Percentiles rank a stretch among this genome's conserved stretches.
phyloP scores from a whole-genome alignment of 2,797 vertebrate species.

The Malurus splendens region DNA sequence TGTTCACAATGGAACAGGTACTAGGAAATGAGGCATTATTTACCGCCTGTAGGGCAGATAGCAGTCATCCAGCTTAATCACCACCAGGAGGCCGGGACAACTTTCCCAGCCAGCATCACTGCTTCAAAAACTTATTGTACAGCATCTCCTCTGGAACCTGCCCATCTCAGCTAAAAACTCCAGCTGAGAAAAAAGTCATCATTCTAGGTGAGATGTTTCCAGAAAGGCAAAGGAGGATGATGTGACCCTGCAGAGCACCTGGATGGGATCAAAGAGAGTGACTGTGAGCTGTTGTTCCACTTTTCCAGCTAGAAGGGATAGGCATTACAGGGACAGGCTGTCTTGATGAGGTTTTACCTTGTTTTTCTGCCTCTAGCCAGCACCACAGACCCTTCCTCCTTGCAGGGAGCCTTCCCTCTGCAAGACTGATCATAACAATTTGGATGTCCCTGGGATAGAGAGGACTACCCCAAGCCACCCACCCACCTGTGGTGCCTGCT shows the following conservation, averaged over 20 bases:
- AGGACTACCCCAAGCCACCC: rapidly evolving
- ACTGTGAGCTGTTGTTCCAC: background rate
- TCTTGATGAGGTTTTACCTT: rapidly evolving
- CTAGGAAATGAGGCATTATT: background rate
- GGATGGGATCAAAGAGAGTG: background rate
- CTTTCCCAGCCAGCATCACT: background rate
- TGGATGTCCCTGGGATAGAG: background rate
- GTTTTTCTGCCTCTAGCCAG: background rate
- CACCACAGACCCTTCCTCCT: background rate
- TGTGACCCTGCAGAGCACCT: background rate
- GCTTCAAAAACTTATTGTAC: background rate
- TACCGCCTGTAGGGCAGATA: background rate
- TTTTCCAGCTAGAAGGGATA: background rate
- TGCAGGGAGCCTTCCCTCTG: rapidly evolving
- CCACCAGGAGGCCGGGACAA: background rate
- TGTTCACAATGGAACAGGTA: background rate
- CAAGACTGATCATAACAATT: background rate
- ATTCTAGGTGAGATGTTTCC: background rate
- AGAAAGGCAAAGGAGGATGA: background rate
- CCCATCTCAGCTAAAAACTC: background rate
- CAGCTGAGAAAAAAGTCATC: background rate
- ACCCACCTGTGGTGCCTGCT: background rate
- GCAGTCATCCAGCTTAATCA: background rate
- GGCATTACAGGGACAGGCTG: background rate
- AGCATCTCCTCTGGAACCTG: background rate